Evolutionary conservation across 37 sponge, comb jelly and placozoan genomes (phyloP), one percentile per base, ranked within the genome.

Genomic region (Eunapius fragilis): DNA sequence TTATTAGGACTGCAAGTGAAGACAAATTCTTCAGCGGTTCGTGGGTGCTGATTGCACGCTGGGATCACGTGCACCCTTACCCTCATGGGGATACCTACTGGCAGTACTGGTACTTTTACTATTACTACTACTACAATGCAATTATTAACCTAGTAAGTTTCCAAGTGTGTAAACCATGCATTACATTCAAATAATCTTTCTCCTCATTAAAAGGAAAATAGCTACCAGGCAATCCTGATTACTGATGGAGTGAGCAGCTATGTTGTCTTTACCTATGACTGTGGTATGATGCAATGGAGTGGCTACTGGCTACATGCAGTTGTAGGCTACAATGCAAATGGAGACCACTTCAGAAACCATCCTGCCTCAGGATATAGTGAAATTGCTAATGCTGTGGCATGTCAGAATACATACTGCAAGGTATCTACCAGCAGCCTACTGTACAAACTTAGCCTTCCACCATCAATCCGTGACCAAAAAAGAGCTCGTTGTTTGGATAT

Each of bases 201-300:
- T 24, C 3, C 25, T 71, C 14, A 26, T 5, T 37, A 25, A 32
- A 58, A 87, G 89, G 71, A 33, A 19, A 88, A 88, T 70, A 91
- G 88, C 37, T 94, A 83, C 69, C 91, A 94, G 70, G 91, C 82
- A 13, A 74, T 91, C 6, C 31, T 94, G 31, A 86, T 87, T 26
- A 94, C 94, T 28, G 85, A 94, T 80, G 87, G 85, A 3, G 36
- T 68, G 13, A 35, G 71, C 12, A 81, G 88, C 2, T 94, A 87
- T 74, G 71, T 88, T 58, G 77, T 94, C 26, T 93, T 91, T 77
- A 88, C 86, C 28, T 94, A 91, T 81, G 81, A 81, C 36, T 90
- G 91, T 87, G 85, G 78, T 38, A 34, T 36, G 41, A 71, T 94
- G 80, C 22, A 72, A 25, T 94, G 94, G 94, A 79, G 86, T 70